phyloP scores from a whole-genome alignment of 2,113 vertebrate species.

The Ondatra zibethicus region DNA sequence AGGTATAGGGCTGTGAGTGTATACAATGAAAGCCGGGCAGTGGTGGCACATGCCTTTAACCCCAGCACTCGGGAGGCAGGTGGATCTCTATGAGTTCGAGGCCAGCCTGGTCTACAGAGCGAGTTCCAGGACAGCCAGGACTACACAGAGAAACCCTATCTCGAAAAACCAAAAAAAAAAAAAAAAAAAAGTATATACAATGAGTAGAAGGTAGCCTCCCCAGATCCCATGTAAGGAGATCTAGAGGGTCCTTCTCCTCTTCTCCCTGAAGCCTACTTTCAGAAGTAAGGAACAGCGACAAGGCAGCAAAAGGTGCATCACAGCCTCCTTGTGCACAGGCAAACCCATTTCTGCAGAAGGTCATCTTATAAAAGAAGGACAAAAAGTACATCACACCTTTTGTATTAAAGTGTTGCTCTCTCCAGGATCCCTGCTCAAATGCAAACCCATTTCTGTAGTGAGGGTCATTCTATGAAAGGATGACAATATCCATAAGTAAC shows the following conservation, averaged over 20 bases:
- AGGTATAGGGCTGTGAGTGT: conserved; percentile 1
- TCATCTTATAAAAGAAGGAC: conserved; percentile 3
- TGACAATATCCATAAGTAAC: neutral
- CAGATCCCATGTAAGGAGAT: neutral
- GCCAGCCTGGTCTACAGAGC: too few species aligned
- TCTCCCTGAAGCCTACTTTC: neutral
- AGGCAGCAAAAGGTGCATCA: neutral
- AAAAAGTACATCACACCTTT: neutral
- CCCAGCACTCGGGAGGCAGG: too few species aligned
- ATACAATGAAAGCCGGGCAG: too few species aligned
- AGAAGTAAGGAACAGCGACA: neutral
- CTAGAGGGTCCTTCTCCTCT: neutral
- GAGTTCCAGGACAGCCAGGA: too few species aligned
- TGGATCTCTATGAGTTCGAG: too few species aligned
- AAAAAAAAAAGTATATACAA: neutral
- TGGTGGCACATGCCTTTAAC: too few species aligned
- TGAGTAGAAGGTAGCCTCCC: neutral
- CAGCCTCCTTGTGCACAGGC: neutral
- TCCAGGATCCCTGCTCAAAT: neutral
- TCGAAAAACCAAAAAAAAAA: too few species aligned
- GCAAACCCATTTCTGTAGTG: conserved; percentile 18
- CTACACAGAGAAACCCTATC: too few species aligned
- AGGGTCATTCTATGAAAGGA: neutral
- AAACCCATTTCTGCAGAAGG: conserved; percentile 15
- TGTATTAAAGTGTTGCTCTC: neutral